Base-by-base conservation (phyloP, 2,888 invertebrate species). In the Drosophila subquinaria region DNA sequence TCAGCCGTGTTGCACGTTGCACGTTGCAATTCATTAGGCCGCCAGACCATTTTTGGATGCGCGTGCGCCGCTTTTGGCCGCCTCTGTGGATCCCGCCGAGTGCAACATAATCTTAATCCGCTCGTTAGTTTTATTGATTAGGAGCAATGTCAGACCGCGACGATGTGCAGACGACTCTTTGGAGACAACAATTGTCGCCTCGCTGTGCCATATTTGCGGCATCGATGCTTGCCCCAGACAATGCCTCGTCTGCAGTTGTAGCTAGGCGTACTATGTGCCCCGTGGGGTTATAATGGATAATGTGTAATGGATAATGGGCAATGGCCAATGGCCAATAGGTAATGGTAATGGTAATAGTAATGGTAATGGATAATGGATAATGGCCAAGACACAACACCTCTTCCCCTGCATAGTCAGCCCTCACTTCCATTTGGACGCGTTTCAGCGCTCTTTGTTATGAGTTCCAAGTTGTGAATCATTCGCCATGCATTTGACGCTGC, bases 111-210 rank as follows among this genome's bases (percentile, higher is more conserved):
- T 87, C 87, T 88, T 87, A 87, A 87, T 87, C 87, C 89, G 89
- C 87, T 87, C 82, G 89, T 87, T 87, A 87, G 82, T 88, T 87
- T 87, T 89, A 89, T 87, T 87, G 89, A 82, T 89, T 85, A 85
- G 82, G 73, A 88, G 84, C 78, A 83, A 75, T 79, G 89, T 86
- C 60, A 47, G 51, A 50, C 70, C 11, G 27, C 56, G 33, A 50
- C 47, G 42, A 38, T 50, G 33, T 33, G 35, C 53, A 63, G 70
- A 80, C 86, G 88, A 86, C 88, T 85, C 85, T 79, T 84, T 69
- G 90, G 90, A 88, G 87, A 90, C 90, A 84, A 89, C 90, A 90
- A 90, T 90, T 90, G 90, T 90, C 90, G 90, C 90, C 90, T 90
- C 75, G 76, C 73, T 87, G 85, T 88, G 83, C 90, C 90, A 90